These are phyloP conservation scores for Philereme vetulata DNA, from an alignment of 2,888 invertebrate species.

Conservation along the genomic window DNA sequence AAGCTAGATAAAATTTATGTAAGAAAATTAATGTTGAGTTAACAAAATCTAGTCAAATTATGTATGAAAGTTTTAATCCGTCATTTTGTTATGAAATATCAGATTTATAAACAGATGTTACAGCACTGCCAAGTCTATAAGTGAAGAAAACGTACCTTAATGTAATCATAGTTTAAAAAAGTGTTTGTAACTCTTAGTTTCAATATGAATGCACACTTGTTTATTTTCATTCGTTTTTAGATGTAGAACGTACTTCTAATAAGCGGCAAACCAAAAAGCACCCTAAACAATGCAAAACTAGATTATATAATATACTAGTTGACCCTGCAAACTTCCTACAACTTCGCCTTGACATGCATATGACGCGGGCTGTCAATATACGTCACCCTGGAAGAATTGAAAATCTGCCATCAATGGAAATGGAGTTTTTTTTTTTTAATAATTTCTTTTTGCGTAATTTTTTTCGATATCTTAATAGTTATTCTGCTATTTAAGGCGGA, in stretches of 20 bases:
- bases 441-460: no score
- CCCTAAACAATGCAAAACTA: not conserved
- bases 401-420: not conserved
- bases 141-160: conserved; percentile 46
- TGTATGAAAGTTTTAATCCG: conserved; percentile 35
- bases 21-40: conserved; percentile 24
- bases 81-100: conserved; percentile 46
- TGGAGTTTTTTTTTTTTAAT: no score
- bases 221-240: conserved; percentile 9
- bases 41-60: conserved; percentile 21
- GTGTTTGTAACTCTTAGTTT: conserved; percentile 40
- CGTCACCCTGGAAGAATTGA: no score
- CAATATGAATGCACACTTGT: conserved; percentile 24
- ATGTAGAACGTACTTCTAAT: not conserved
- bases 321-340: no score
- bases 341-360: no score
- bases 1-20: conserved; percentile 23
- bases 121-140: conserved; percentile 75
- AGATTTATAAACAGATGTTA: conserved; percentile 59
- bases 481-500: no score
- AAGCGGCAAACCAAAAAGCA: not conserved
- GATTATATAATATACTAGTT: no score
- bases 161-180: conserved; percentile 19
- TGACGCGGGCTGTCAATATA: no score
- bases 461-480: no score